Percentiles rank a stretch among this genome's conserved stretches.
phyloP scores from a whole-genome alignment of 1,140 invertebrate genomes.

The Panagrolaimus sp. region DNA sequence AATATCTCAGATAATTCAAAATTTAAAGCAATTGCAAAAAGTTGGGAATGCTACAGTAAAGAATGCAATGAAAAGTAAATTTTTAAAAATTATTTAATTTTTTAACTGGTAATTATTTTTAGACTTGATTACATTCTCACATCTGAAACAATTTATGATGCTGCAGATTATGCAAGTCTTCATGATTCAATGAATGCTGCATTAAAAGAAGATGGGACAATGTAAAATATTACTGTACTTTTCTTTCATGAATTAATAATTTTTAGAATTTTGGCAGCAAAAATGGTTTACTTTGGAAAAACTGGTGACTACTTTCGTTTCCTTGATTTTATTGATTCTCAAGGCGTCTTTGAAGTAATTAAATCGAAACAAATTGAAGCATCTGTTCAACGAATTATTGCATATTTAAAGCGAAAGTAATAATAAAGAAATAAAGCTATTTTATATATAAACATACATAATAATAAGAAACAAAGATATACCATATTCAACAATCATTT shows the following conservation, averaged over 20 bases:
- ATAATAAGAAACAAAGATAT: too few species aligned
- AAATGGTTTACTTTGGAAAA: conserved; percentile 34
- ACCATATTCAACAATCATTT: too few species aligned
- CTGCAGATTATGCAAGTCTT: conserved; percentile 29
- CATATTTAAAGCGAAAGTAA: not conserved
- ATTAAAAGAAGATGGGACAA: conserved; percentile 21
- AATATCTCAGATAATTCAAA: conserved; percentile 17
- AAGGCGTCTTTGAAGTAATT: not conserved
- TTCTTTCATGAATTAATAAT: not conserved
- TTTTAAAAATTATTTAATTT: not conserved
- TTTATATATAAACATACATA: too few species aligned
- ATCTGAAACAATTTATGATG: conserved; percentile 37
- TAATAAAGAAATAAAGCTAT: too few species aligned
- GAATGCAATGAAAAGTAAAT: conserved; percentile 2
- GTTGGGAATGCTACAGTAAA: conserved; percentile 16
- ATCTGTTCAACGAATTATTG: conserved; percentile 9
- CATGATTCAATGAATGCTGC: conserved; percentile 28
- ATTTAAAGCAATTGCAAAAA: conserved; percentile 8
- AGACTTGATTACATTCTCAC: conserved; percentile 34
- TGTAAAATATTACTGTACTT: conserved; percentile 22
- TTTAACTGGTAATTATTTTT: not conserved
- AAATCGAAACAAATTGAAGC: not conserved
- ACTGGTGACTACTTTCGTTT: conserved; percentile 10
- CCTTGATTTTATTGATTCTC: conserved; percentile 5
- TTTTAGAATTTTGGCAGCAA: conserved; percentile 33